phyloP scores from a whole-genome alignment of 2,113 vertebrate genomes.

The Gasterosteus nipponicus region DNA sequence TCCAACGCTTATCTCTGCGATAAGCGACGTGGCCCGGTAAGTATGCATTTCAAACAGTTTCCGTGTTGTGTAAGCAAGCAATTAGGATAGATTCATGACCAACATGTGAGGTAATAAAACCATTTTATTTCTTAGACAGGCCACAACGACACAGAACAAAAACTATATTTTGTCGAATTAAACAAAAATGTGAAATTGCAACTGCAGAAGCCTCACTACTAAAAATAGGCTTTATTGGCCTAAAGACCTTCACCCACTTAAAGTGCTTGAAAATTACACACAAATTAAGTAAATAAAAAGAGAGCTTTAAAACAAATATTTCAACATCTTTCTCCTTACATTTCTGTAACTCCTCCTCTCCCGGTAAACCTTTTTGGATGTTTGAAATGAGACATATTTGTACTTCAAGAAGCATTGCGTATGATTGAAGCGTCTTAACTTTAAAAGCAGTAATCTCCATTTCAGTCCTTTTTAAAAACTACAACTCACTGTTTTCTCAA shows the following conservation, averaged over 20 bases:
- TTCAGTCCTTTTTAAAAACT: conserved; percentile 24
- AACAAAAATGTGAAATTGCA: conserved; percentile 35
- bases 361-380: not conserved
- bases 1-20: conserved; percentile 38
- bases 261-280: conserved; percentile 62
- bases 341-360: not conserved
- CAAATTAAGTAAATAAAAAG: conserved; percentile 12
- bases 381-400: conserved; percentile 16
- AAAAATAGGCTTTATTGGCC: conserved; percentile 9
- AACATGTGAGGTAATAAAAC: conserved; percentile 48
- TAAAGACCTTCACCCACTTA: conserved; percentile 56
- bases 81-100: not conserved
- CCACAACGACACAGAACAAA: conserved; percentile 18
- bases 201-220: not conserved
- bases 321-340: not conserved
- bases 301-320: conserved; percentile 16
- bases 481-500: not conserved
- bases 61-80: not conserved
- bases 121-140: conserved; percentile 61
- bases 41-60: not conserved
- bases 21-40: not conserved
- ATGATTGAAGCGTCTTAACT: conserved; percentile 21
- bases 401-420: conserved; percentile 15
- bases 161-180: conserved; percentile 32
- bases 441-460: conserved; percentile 14